These are phyloP conservation scores for Eriocheir sinensis DNA, from an alignment of 1,140 invertebrate genomes.

Conservation along the genomic window DNA sequence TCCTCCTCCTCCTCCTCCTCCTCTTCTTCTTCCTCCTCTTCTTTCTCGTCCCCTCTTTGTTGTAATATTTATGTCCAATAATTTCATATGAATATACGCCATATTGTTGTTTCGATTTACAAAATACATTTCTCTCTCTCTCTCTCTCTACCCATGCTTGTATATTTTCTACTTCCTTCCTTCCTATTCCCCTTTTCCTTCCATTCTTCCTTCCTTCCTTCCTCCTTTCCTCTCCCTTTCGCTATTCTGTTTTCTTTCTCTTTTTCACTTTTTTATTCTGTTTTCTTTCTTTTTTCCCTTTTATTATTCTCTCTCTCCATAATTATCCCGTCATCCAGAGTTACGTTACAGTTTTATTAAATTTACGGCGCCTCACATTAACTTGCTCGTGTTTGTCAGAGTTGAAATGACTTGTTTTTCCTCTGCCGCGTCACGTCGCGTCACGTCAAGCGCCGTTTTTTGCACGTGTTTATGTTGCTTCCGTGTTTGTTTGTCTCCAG, in stretches of 20 bases:
- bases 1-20: no score
- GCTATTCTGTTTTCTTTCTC: neutral
- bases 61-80: neutral
- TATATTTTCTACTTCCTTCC: no score
- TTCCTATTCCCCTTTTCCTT: neutral
- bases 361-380: neutral
- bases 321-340: neutral
- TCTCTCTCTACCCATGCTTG: no score
- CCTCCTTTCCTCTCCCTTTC: conserved; percentile 1
- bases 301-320: neutral
- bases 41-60: neutral
- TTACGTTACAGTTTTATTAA: neutral
- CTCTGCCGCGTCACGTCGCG: neutral
- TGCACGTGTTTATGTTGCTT: no score
- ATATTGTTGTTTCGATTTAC: no score
- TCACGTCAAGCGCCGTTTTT: neutral
- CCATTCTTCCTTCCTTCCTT: neutral
- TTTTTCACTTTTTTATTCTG: conserved; percentile 10
- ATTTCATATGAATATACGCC: neutral
- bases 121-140: neutral
- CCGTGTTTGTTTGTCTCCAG: no score
- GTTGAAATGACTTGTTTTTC: neutral
- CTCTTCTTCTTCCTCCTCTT: neutral
- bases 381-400: neutral
- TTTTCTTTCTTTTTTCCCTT: conserved; percentile 26